These are phyloP conservation scores for Ianthella basta DNA, from an alignment of 37 sponge, comb jelly and placozoan genomes.

Conservation along the genomic window DNA sequence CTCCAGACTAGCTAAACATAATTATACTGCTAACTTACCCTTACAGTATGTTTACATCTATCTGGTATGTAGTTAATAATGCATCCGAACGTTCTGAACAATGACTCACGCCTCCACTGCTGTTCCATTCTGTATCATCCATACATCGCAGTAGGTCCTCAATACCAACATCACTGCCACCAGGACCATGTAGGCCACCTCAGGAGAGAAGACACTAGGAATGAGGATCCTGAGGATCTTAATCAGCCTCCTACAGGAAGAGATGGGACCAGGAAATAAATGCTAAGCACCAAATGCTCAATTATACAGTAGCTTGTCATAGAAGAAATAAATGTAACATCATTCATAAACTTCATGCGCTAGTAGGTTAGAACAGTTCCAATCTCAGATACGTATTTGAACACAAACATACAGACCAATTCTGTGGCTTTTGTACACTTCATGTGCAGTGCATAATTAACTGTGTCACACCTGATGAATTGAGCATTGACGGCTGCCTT, in stretches of 20 bases:
- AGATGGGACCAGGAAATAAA: not conserved
- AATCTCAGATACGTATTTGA: too few species aligned
- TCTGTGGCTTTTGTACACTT: too few species aligned
- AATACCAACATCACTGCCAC: conserved; percentile 81
- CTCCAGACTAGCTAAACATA: too few species aligned
- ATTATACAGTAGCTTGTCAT: too few species aligned
- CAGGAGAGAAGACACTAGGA: conserved; percentile 71
- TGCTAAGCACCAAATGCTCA: not conserved
- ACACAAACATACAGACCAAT: too few species aligned
- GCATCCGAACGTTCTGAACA: not conserved
- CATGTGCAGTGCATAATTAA: too few species aligned
- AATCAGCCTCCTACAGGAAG: conserved; percentile 37
- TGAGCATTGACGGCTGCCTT: conserved; percentile 78
- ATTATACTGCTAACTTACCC: too few species aligned
- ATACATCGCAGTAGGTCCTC: conserved; percentile 90
- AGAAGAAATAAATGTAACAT: too few species aligned
- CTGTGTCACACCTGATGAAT: conserved; percentile 61
- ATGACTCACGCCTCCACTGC: conserved; percentile 80
- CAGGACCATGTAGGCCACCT: conserved; percentile 73
- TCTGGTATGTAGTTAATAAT: too few species aligned
- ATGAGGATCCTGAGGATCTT: conserved; percentile 66
- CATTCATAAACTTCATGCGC: too few species aligned
- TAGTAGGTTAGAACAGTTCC: too few species aligned
- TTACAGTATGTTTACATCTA: too few species aligned
- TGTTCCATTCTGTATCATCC: conserved; percentile 95